Evolutionary conservation across 2,113 vertebrate species (phyloP).

Genomic region (Malurus cyaneus): DNA sequence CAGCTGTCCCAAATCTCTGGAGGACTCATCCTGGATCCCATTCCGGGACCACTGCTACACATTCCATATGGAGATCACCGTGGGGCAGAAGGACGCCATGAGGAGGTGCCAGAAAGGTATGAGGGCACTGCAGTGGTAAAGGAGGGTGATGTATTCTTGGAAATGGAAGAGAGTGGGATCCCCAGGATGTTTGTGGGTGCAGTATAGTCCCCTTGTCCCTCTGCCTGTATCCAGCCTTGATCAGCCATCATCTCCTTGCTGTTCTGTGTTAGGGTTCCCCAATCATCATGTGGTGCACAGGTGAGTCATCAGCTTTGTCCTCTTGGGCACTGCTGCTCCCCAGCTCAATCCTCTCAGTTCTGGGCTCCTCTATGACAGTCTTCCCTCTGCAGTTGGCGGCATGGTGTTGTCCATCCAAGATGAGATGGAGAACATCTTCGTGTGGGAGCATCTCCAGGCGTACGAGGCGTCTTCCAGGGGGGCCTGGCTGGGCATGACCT

Average conservation of each 20-base stretch:
- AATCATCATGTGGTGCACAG: rapidly evolving
- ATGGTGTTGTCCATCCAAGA: constrained; percentile 89
- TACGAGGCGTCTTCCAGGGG: constrained; percentile 84
- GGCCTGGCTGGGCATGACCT: constrained; percentile 94
- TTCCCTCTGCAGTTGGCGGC: constrained; percentile 79
- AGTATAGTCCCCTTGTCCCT: neutral
- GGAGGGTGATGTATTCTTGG: neutral
- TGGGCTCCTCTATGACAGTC: neutral
- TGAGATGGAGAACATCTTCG: constrained; percentile 90
- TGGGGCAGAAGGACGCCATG: constrained; percentile 85
- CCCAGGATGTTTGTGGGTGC: neutral
- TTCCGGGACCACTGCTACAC: constrained; percentile 94
- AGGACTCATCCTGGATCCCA: constrained; percentile 88
- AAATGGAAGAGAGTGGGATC: neutral
- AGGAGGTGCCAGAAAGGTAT: constrained; percentile 86
- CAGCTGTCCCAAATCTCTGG: constrained; percentile 83
- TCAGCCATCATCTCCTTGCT: neutral
- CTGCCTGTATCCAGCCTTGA: rapidly evolving
- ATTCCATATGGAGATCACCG: constrained; percentile 88
- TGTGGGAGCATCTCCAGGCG: constrained; percentile 94
- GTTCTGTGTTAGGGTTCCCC: neutral
- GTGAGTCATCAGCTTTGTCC: neutral
- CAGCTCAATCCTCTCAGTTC: neutral
- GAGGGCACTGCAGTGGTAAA: neutral
- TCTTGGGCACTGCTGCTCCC: neutral